Percentiles rank a stretch among this genome's conserved stretches.
These are phyloP conservation scores for Felis chaus DNA, from an alignment of 2,113 vertebrate species.

Conservation along the genomic window DNA sequence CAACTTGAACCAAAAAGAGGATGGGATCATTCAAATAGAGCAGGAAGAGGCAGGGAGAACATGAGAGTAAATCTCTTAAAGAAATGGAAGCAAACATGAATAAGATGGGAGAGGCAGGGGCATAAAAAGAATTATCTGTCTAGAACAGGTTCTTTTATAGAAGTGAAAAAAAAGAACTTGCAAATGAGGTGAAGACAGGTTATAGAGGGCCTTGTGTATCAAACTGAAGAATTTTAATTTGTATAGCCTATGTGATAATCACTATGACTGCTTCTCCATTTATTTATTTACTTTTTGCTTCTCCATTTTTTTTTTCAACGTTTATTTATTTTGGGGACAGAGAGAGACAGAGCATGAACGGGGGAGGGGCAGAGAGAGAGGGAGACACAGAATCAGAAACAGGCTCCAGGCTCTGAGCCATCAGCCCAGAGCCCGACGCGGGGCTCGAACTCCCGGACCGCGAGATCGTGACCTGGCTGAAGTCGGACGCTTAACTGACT, in stretches of 20 bases:
- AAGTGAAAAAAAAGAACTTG: background rate
- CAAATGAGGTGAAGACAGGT: background rate
- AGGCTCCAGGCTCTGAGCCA: no score
- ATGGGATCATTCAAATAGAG: background rate
- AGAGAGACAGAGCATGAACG: no score
- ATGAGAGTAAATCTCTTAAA: background rate
- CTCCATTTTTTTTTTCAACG: no score
- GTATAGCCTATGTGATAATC: background rate
- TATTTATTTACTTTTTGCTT: background rate
- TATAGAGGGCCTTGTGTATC: background rate
- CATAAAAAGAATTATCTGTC: background rate
- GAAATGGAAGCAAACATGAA: background rate
- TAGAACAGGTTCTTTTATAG: background rate
- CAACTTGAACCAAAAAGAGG: background rate
- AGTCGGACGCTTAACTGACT: no score
- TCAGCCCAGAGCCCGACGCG: no score
- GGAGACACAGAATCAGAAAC: no score
- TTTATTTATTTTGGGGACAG: no score
- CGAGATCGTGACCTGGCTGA: no score
- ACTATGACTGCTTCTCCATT: background rate
- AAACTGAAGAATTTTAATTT: background rate
- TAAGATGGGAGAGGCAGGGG: background rate
- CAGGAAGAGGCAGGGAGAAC: background rate
- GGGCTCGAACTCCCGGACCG: no score
- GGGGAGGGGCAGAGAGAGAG: no score